Evolutionary conservation across 1,140 invertebrate species (phyloP).

Genomic region (Amyelois transitella): DNA sequence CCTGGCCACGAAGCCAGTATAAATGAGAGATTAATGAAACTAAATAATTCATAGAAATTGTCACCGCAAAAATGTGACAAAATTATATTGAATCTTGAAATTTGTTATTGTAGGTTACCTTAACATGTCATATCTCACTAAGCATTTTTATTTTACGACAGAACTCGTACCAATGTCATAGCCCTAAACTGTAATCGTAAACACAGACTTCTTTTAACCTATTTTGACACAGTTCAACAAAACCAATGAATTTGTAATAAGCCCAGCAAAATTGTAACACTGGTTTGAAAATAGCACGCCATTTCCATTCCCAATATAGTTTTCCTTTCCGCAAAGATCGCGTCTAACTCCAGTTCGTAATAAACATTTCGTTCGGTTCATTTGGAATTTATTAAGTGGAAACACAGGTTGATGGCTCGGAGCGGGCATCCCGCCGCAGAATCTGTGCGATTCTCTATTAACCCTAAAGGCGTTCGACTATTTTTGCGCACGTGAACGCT

Average conservation of each 20-base stretch:
- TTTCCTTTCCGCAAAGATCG: slow-evolving; percentile 16
- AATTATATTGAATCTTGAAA: too few relatives aligned
- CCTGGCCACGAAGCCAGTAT: too few relatives aligned
- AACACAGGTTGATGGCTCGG: slow-evolving; percentile 29
- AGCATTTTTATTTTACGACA: too few relatives aligned
- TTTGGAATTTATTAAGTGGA: slow-evolving; percentile 51
- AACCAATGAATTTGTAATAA: background rate
- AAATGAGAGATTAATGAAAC: too few relatives aligned
- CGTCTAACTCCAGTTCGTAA: slow-evolving; percentile 25
- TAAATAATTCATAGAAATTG: too few relatives aligned
- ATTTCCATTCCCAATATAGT: slow-evolving; percentile 24
- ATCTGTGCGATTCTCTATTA: slow-evolving; percentile 6
- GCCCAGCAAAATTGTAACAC: background rate
- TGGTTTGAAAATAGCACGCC: slow-evolving; percentile 8
- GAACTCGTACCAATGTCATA: too few relatives aligned
- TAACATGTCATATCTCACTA: too few relatives aligned
- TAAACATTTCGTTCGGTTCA: slow-evolving; percentile 44
- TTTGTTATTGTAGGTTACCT: too few relatives aligned
- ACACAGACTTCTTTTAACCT: too few relatives aligned
- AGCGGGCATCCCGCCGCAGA: slow-evolving; percentile 19
- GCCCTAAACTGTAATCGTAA: too few relatives aligned
- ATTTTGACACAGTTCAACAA: background rate
- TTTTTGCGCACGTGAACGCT: background rate
- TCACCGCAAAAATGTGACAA: too few relatives aligned
- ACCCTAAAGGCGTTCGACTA: background rate